Evolutionary conservation across 2,888 invertebrate genomes (phyloP).

Genomic region (Agrotis exclamationis): DNA sequence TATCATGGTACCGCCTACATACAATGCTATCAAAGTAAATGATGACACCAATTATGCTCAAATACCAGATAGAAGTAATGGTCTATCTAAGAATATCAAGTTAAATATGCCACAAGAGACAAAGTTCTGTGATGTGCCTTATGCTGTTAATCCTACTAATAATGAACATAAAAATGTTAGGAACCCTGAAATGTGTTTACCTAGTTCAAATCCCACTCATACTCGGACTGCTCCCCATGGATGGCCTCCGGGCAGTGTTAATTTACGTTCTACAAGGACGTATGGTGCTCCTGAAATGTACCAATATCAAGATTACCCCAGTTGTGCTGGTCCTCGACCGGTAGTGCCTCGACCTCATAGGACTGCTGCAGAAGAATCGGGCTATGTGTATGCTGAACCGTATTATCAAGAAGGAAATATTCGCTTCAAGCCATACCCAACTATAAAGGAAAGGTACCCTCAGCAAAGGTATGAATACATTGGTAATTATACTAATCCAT

Average conservation of each 20-base stretch:
- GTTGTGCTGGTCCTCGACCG: constrained; percentile 81
- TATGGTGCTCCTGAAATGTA: constrained; percentile 83
- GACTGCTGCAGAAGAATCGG: constrained; percentile 78
- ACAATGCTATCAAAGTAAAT: constrained; percentile 79
- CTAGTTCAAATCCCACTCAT: constrained; percentile 77
- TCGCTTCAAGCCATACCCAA: constrained; percentile 86
- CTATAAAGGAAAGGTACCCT: constrained; percentile 83
- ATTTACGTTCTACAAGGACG: constrained; percentile 76
- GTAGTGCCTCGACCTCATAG: constrained; percentile 78
- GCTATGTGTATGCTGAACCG: constrained; percentile 80
- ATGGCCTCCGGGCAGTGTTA: constrained; percentile 79
- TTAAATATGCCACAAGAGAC: constrained; percentile 79
- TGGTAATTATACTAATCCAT: constrained; percentile 82
- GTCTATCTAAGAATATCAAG: constrained; percentile 79
- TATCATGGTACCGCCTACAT: constrained; percentile 86
- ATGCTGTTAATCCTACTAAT: constrained; percentile 80
- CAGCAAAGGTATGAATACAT: constrained; percentile 88
- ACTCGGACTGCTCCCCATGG: constrained; percentile 75
- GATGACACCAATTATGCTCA: constrained; percentile 77
- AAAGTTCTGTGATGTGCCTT: constrained; percentile 90
- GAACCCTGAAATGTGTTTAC: constrained; percentile 80
- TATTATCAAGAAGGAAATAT: constrained; percentile 83
- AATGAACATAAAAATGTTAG: constrained; percentile 84
- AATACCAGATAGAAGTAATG: constrained; percentile 72
- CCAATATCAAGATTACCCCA: constrained; percentile 84